A percentile compares a stretch with the other conserved stretches of the same genome.
Conservation (phyloP, 2,888 invertebrate genomes). For the Plagiodera versicolora region DNA sequence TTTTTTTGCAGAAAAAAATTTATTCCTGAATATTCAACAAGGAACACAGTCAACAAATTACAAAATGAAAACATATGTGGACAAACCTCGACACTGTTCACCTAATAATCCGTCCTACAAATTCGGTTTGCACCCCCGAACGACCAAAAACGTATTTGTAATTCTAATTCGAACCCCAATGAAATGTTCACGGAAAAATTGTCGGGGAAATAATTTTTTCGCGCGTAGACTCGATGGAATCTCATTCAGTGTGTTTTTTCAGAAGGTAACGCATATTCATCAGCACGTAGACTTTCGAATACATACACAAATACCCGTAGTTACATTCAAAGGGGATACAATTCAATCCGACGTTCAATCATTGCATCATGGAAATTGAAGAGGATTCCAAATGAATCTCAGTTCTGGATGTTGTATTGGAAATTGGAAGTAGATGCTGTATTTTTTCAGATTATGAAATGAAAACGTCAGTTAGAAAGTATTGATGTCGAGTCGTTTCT, state of each 20-base stretch:
- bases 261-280: constrained; percentile 2
- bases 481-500: too few species aligned
- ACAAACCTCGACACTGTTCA: not conserved
- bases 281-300: not conserved
- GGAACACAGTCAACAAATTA: not conserved
- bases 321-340: too few species aligned
- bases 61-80: not conserved
- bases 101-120: constrained; percentile 11
- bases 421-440: too few species aligned
- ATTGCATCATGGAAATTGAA: too few species aligned
- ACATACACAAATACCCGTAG: too few species aligned
- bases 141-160: constrained; percentile 19
- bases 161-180: constrained; percentile 24
- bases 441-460: too few species aligned
- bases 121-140: constrained; percentile 12
- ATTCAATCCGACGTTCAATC: too few species aligned
- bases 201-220: constrained; percentile 7
- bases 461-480: too few species aligned
- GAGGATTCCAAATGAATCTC: too few species aligned
- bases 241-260: constrained; percentile 5
- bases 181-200: constrained; percentile 21
- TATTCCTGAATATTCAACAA: not conserved
- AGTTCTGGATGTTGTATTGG: too few species aligned
- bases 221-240: not conserved
- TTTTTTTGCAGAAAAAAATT: too few species aligned